Evolutionary conservation across 2,797 vertebrate genomes (phyloP), one percentile per base, ranked within the genome.

Genomic region (Catostomus latipinnis): DNA sequence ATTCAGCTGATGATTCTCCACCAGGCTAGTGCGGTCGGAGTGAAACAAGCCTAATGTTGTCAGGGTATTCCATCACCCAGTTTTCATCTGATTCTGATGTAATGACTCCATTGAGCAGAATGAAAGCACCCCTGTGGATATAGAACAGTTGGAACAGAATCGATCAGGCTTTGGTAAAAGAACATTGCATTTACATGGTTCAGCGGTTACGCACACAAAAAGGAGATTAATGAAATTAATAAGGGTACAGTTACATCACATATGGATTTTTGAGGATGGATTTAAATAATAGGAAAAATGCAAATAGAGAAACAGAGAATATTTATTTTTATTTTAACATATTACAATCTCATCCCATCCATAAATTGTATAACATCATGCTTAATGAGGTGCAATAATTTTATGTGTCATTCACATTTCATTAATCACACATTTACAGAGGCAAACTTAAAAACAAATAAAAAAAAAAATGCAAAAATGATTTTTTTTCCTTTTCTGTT

Each of bases 41-140:
- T 79, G 67, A 71, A 74, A 61, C 10, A 54, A 57, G 14, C 57
- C 53, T 62, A 60, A 54, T 57, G 53, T 34, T 65, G 68, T 67
- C 45, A 62, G 10, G 50, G 34, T 18, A 67, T 34, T 78, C 67
- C 52, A 49, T 58, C 68, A 74, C 58, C 49, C 68, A 60, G 54
- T 76, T 80, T 60, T 43, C 13, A 81, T 83, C 65, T 52, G 56
- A 72, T 61, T 65, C 83, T 91, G 91, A 93, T 90, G 89, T 90
- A 92, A 91, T 88, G 86, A 87, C 57, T 79, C 71, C 85, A 93
- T 74, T 88, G 90, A 91, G 86, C 90, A 76, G 87, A 71, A 71
- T 80, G 34, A 87, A 86, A 87, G 82, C 81, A 70, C 87, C 85
- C 88, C 90, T 62, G 82, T 78, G 22, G 69, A 70, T 34, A 78